A percentile compares a stretch with the other conserved stretches of the same genome.
Conservation (phyloP, 2,888 invertebrate genomes). For the Embidobia sp. region DNA sequence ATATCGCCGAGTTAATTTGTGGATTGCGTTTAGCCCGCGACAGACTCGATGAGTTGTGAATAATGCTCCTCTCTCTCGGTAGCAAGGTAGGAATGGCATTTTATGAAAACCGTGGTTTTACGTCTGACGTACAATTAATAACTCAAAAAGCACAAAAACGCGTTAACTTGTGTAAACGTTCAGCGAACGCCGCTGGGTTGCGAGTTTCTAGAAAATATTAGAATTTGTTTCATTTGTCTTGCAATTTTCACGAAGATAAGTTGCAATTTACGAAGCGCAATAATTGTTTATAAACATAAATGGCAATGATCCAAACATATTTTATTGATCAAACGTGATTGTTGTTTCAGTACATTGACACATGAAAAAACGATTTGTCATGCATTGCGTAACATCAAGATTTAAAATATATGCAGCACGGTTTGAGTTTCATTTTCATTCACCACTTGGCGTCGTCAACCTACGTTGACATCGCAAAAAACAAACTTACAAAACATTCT, state of each 20-base stretch:
- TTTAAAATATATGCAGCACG: conserved; percentile 23
- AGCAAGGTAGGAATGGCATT: no score
- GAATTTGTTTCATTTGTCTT: no score
- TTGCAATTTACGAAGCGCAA: neutral
- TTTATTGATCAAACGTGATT: conserved; percentile 16
- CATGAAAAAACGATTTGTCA: conserved; percentile 36
- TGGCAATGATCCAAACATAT: conserved; percentile 6
- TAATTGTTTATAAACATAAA: conserved; percentile 20
- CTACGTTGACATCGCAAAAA: conserved; percentile 33
- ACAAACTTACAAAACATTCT: conserved; percentile 34
- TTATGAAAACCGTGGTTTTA: no score
- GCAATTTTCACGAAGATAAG: neutral
- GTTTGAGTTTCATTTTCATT: conserved; percentile 44
- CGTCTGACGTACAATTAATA: no score
- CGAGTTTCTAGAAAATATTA: no score
- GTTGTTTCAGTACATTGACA: conserved; percentile 33
- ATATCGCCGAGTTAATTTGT: neutral
- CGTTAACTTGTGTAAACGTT: no score
- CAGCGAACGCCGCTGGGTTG: no score
- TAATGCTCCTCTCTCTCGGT: no score
- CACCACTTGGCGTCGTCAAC: conserved; percentile 18
- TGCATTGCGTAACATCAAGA: conserved; percentile 36
- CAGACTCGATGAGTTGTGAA: no score
- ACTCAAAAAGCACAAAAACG: no score
- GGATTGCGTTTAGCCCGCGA: no score